Evolutionary conservation across 2,888 invertebrate genomes (phyloP).

Genomic region (Apamea monoglypha): DNA sequence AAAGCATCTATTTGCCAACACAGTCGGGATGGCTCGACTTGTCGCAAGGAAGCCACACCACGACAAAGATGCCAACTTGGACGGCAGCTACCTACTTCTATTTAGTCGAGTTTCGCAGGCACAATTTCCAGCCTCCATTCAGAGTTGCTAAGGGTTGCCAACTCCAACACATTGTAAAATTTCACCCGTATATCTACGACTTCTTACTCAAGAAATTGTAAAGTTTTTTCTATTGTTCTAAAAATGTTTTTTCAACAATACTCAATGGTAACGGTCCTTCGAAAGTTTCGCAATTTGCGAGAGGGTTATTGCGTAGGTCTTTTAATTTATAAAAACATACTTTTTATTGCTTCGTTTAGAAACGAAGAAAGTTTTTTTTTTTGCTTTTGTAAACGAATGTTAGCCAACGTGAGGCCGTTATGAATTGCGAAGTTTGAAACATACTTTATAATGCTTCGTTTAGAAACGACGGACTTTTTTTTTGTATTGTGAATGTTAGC

Average conservation of each 20-base stretch:
- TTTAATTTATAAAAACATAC: conserved; percentile 23
- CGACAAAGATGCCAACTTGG: conserved; percentile 70
- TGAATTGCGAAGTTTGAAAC: neutral
- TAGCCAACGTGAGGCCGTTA: conserved; percentile 20
- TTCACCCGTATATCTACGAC: conserved; percentile 32
- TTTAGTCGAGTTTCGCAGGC: conserved; percentile 67
- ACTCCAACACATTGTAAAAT: conserved; percentile 28
- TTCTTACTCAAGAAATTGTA: conserved; percentile 19
- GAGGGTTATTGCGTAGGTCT: conserved; percentile 38
- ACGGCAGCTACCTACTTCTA: conserved; percentile 61
- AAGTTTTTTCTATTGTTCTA: conserved; percentile 39
- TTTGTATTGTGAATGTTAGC: neutral
- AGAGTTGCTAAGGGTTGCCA: conserved; percentile 40
- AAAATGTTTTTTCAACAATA: conserved; percentile 47
- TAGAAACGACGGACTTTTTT: neutral
- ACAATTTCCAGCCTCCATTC: conserved; percentile 46
- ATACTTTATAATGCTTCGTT: conserved; percentile 28
- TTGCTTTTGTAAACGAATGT: conserved; percentile 23
- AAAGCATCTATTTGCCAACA: conserved; percentile 1
- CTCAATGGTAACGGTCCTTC: neutral
- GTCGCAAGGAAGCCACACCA: conserved; percentile 70
- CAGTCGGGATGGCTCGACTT: conserved; percentile 63
- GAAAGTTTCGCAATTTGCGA: conserved; percentile 47
- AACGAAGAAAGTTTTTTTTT: neutral
- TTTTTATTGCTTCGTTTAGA: conserved; percentile 47